Percentiles rank a stretch among this genome's conserved stretches.
Conservation (phyloP, 2,113 vertebrate genomes). For the Mastomys natalensis region DNA sequence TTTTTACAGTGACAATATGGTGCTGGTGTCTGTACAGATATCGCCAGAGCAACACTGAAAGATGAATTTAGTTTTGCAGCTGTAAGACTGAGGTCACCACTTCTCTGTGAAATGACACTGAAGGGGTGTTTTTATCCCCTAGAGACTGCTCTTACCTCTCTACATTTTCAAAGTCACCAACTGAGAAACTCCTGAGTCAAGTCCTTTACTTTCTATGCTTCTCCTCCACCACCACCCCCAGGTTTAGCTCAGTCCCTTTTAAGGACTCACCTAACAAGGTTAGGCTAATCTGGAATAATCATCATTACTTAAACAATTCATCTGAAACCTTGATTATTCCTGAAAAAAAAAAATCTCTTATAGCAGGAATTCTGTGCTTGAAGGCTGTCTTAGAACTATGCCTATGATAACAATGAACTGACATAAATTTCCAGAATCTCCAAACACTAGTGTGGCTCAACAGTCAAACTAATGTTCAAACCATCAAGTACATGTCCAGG, state of each 20-base stretch:
- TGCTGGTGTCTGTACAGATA: neutral
- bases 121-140: neutral
- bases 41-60: neutral
- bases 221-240: neutral
- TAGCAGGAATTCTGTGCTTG: neutral
- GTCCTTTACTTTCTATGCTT: neutral
- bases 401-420: neutral
- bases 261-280: neutral
- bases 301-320: neutral
- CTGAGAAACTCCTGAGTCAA: neutral
- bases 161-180: neutral
- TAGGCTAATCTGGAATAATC: neutral
- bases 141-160: neutral
- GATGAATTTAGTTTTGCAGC: neutral
- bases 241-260: neutral
- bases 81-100: neutral
- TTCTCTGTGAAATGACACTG: neutral
- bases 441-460: neutral
- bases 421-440: neutral
- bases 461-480: neutral
- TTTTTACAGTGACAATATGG: neutral
- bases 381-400: constrained; percentile 7
- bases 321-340: neutral
- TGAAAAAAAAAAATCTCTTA: neutral
- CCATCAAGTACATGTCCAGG: neutral